Evolutionary conservation across 1,140 invertebrate species (phyloP).

Genomic region (Drosophila persimilis): DNA sequence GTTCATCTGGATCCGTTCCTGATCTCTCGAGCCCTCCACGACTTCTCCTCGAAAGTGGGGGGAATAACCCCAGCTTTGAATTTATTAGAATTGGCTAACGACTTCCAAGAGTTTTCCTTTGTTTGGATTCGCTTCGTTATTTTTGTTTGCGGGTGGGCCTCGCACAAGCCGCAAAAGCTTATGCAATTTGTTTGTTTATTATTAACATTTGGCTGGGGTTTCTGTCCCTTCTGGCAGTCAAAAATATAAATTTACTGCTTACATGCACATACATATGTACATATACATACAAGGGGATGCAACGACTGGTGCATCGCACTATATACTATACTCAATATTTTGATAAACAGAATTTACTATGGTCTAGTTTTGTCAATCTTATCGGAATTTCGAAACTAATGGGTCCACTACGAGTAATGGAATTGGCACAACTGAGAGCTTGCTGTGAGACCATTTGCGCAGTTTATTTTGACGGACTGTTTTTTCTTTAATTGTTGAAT

Average conservation of each 20-base stretch:
- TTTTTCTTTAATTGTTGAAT: no score
- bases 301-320: no score
- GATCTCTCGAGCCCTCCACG: no score
- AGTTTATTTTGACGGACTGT: no score
- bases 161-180: slow-evolving; percentile 21
- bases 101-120: slow-evolving; percentile 21
- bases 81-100: slow-evolving; percentile 49
- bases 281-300: no score
- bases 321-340: background rate
- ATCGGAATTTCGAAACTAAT: no score
- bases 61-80: slow-evolving; percentile 25
- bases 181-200: slow-evolving; percentile 45
- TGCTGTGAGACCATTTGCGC: no score
- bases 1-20: background rate
- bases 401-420: no score
- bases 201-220: slow-evolving; percentile 18
- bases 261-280: no score
- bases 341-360: background rate
- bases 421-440: no score
- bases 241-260: background rate
- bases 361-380: no score
- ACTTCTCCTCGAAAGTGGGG: background rate
- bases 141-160: background rate
- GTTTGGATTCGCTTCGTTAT: slow-evolving; percentile 4
- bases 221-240: slow-evolving; percentile 8